A percentile compares a stretch with the other conserved stretches of the same genome.
Evolutionary conservation across 64 coral and sea anemone genomes (phyloP).

Genomic region (Montipora capricornis): DNA sequence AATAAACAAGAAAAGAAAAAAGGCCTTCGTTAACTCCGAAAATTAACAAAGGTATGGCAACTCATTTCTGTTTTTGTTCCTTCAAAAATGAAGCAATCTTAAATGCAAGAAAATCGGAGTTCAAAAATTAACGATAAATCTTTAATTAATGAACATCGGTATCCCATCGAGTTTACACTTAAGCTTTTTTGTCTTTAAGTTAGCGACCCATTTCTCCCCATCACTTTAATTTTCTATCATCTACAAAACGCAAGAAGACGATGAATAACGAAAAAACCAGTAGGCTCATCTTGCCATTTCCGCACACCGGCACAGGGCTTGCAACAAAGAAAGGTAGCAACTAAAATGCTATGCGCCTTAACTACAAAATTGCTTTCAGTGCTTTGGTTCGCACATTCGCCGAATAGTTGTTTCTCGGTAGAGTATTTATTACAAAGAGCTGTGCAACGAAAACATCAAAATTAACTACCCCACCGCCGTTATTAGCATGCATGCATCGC

Average conservation of each 20-base stretch:
- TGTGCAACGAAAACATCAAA: neutral
- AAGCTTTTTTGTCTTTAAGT: too few relatives aligned
- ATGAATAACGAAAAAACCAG: too few relatives aligned
- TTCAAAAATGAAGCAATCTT: neutral
- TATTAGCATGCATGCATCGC: neutral
- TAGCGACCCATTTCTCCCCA: too few relatives aligned
- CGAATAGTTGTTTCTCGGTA: neutral
- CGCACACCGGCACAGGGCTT: neutral
- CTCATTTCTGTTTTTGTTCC: neutral
- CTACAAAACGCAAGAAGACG: too few relatives aligned
- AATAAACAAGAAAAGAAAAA: neutral
- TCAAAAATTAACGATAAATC: too few relatives aligned
- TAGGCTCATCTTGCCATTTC: neutral
- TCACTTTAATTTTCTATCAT: too few relatives aligned
- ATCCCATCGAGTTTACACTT: neutral
- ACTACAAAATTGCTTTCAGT: neutral
- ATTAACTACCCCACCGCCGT: neutral
- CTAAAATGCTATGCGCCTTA: neutral
- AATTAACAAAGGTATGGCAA: neutral
- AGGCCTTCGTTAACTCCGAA: neutral
- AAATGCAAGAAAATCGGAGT: neutral
- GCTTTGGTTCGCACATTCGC: neutral
- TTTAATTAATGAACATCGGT: neutral
- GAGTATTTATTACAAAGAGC: neutral
- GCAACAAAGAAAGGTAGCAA: neutral